Evolutionary conservation across 2,888 invertebrate species (phyloP).

Genomic region (Hyles lineata): DNA sequence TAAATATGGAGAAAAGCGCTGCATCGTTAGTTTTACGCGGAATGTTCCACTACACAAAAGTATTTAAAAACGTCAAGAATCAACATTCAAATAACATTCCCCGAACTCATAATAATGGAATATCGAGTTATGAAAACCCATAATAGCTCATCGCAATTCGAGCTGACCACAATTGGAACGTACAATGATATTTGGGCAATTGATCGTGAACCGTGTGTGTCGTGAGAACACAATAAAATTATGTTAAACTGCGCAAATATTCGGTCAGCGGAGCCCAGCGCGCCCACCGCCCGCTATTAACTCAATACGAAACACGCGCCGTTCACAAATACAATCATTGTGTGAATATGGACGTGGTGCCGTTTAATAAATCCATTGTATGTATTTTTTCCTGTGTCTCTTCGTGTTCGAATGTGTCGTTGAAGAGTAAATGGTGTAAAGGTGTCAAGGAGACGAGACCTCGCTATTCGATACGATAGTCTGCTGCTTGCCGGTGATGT

Average conservation of each 20-base stretch:
- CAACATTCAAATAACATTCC: neutral
- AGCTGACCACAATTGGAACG: slow-evolving; percentile 4
- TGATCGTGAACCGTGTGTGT: neutral
- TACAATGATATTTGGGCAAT: neutral
- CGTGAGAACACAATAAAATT: neutral
- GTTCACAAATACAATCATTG: neutral
- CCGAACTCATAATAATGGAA: neutral
- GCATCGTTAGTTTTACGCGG: too few relatives aligned
- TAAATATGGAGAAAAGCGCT: too few relatives aligned
- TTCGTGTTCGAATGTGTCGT: too few relatives aligned
- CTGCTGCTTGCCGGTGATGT: too few relatives aligned
- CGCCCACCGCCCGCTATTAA: neutral
- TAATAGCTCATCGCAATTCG: neutral
- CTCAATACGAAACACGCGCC: neutral
- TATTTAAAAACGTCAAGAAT: too few relatives aligned
- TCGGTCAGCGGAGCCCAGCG: neutral
- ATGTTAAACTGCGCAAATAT: slow-evolving; percentile 3
- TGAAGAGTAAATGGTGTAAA: too few relatives aligned
- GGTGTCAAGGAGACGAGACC: too few relatives aligned
- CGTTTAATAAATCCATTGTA: too few relatives aligned
- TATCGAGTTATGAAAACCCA: neutral
- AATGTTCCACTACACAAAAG: too few relatives aligned
- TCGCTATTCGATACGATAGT: too few relatives aligned
- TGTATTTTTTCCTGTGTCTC: too few relatives aligned
- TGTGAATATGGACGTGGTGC: neutral